Evolutionary conservation across 2,888 invertebrate genomes (phyloP).

Genomic region (Machimus rusticus): DNA sequence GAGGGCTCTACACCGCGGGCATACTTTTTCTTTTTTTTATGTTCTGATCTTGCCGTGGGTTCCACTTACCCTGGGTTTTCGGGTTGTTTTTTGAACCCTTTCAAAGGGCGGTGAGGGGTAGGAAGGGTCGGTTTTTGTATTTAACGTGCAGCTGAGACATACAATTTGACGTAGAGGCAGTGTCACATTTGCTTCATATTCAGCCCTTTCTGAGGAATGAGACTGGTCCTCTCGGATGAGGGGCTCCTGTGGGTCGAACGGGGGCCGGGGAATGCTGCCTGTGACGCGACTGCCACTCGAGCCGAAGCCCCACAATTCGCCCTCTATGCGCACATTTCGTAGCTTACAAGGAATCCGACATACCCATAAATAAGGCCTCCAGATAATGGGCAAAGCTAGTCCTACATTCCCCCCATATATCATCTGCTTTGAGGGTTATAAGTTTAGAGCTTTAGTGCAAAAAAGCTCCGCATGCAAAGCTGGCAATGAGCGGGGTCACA

Average conservation of each 20-base stretch:
- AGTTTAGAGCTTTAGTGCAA: constrained; percentile 22
- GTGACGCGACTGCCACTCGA: constrained; percentile 22
- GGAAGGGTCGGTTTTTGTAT: constrained; percentile 12
- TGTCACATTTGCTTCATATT: constrained; percentile 29
- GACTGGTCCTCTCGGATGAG: background rate
- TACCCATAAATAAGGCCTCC: constrained; percentile 37
- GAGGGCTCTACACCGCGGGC: background rate
- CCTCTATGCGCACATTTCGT: background rate
- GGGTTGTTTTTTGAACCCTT: background rate
- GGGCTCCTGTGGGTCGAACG: background rate
- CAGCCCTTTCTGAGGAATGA: constrained; percentile 3
- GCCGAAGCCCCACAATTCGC: background rate
- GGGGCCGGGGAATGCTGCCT: background rate
- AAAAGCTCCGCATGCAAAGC: constrained; percentile 30
- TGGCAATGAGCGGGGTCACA: constrained; percentile 29
- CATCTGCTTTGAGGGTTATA: constrained; percentile 27
- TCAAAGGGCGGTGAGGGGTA: background rate
- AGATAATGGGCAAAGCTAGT: constrained; percentile 39
- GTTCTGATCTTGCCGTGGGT: background rate
- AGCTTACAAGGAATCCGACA: constrained; percentile 37
- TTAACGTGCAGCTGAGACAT: constrained; percentile 31
- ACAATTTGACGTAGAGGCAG: background rate
- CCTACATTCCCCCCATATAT: constrained; percentile 24
- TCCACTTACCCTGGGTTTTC: background rate
- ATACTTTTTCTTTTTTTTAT: background rate